A percentile compares a stretch with the other conserved stretches of the same genome.
Conservation (phyloP, 2,797 vertebrate genomes). For the Taenioides sp. region DNA sequence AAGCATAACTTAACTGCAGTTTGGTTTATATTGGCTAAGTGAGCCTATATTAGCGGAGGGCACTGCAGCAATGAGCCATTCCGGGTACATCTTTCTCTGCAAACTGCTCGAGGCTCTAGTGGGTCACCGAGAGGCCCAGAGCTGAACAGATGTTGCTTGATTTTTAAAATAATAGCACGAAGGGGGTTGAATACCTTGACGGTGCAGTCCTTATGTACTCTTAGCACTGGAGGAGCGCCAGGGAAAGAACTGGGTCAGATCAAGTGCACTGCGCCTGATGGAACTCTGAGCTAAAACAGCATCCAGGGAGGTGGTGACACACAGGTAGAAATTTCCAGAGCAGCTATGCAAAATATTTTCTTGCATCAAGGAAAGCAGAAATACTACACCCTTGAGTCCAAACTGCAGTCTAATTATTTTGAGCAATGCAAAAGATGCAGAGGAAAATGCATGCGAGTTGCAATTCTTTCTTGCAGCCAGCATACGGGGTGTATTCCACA, state of each 20-base stretch:
- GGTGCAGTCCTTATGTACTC: conserved; percentile 70
- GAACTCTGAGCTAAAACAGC: conserved; percentile 71
- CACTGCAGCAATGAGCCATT: conserved; percentile 43
- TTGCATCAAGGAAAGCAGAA: conserved; percentile 69
- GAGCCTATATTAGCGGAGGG: not conserved
- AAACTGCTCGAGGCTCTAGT: conserved; percentile 46
- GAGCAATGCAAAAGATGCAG: conserved; percentile 68
- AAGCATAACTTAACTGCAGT: not conserved
- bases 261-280: conserved; percentile 70
- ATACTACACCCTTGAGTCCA: conserved; percentile 68
- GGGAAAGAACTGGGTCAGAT: conserved; percentile 79
- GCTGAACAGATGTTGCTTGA: conserved; percentile 72
- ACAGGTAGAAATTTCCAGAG: conserved; percentile 75
- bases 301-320: conserved; percentile 45
- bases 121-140: conserved; percentile 59
- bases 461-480: conserved; percentile 76
- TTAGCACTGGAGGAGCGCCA: conserved; percentile 70
- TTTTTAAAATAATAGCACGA: conserved; percentile 65
- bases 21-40: not conserved
- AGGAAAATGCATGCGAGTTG: conserved; percentile 67
- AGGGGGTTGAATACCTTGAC: conserved; percentile 64
- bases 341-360: conserved; percentile 45
- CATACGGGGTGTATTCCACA: conserved; percentile 73
- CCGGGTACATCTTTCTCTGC: conserved; percentile 42
- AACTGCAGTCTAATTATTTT: conserved; percentile 77